Conservation (phyloP, 2,113 vertebrate species). For the Lophius piscatorius region DNA sequence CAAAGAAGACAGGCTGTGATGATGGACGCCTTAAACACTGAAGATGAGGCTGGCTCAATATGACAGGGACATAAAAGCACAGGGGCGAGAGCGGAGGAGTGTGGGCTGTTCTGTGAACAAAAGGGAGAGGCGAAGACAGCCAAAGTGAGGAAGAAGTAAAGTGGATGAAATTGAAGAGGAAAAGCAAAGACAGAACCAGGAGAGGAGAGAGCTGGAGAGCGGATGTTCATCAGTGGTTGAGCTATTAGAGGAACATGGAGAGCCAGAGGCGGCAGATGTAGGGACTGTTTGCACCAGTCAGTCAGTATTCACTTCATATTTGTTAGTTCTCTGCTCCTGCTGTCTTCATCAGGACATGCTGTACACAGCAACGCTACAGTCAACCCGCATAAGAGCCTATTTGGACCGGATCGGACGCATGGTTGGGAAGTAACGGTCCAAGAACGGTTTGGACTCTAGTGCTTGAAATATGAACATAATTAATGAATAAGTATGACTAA, state of each 20-base stretch:
- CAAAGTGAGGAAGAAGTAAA: conserved; percentile 21
- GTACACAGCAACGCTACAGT: too few relatives aligned
- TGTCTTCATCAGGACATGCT: conserved; percentile 12
- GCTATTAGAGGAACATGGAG: neutral
- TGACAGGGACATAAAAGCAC: conserved; percentile 33
- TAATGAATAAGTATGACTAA: too few relatives aligned
- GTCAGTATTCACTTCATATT: conserved; percentile 26
- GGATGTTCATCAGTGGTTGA: too few relatives aligned
- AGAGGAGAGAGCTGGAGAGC: conserved; percentile 13
- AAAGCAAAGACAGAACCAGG: conserved; percentile 12
- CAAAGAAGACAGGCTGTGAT: conserved; percentile 11
- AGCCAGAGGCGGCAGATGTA: conserved; percentile 10
- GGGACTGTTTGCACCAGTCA: conserved; percentile 12
- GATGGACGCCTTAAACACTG: conserved; percentile 22
- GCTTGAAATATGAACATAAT: too few relatives aligned
- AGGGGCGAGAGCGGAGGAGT: conserved; percentile 25
- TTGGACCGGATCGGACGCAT: too few relatives aligned
- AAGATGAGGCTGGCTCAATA: conserved; percentile 16
- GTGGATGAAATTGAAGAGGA: conserved; percentile 15
- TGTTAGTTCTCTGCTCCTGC: conserved; percentile 1
- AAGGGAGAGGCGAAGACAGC: conserved; percentile 10
- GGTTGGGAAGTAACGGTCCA: too few relatives aligned
- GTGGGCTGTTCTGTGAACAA: conserved; percentile 43
- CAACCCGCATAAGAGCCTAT: too few relatives aligned
- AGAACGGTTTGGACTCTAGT: too few relatives aligned